Conservation (phyloP, 2,113 vertebrate species). For the Noturus placidus region DNA sequence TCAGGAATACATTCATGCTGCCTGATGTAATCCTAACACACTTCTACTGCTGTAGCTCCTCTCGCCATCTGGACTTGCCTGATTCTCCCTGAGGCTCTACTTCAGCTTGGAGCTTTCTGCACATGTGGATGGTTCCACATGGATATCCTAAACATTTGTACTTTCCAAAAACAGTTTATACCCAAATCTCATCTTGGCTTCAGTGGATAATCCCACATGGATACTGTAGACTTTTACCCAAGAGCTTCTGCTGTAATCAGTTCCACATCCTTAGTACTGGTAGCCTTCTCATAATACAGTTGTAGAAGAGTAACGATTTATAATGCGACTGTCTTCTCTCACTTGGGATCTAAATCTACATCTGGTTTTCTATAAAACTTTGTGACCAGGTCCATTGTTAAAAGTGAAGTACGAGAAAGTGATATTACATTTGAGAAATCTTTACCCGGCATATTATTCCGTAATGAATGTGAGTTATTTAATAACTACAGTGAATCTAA, state of each 20-base stretch:
- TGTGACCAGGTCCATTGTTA: neutral
- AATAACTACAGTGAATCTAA: neutral
- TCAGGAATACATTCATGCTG: neutral
- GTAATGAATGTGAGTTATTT: neutral
- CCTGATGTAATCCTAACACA: neutral
- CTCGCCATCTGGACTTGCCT: neutral
- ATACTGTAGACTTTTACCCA: neutral
- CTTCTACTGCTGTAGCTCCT: neutral
- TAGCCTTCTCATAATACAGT: neutral
- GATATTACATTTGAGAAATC: neutral
- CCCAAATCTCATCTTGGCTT: too few species aligned
- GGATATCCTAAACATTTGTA: too few species aligned
- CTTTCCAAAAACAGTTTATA: too few species aligned
- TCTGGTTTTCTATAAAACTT: neutral
- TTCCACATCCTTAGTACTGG: neutral
- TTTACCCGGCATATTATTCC: neutral
- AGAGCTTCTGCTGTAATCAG: neutral
- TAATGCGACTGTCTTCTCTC: neutral
- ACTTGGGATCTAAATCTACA: neutral
- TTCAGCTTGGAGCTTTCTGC: too few species aligned
- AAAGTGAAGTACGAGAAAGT: neutral
- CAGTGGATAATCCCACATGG: too few species aligned
- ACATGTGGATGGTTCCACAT: too few species aligned
- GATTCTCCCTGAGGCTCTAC: neutral
- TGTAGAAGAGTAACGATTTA: neutral